Evolutionary conservation across 2,888 invertebrate genomes (phyloP).

Genomic region (Acleris holmiana): DNA sequence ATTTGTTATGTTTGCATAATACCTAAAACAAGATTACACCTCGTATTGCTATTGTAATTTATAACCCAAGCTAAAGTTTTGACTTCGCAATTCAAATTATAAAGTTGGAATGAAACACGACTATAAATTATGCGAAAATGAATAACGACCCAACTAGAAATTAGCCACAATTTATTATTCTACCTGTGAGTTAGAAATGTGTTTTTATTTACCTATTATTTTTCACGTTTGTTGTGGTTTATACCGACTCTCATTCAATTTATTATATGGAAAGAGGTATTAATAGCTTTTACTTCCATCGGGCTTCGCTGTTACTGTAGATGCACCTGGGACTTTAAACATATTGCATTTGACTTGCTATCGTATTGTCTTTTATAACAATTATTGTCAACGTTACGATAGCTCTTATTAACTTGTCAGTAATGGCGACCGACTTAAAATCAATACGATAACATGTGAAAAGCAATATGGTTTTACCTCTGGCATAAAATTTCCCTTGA

Average conservation of each 20-base stretch:
- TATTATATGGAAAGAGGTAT: no score
- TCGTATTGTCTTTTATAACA: no score
- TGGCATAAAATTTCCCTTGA: no score
- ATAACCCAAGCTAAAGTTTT: conserved; percentile 6
- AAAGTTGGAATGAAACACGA: conserved; percentile 25
- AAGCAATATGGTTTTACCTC: no score
- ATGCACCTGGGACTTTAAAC: no score
- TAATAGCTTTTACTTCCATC: no score
- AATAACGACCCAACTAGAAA: conserved; percentile 15
- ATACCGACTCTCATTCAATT: background rate
- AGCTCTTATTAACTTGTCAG: no score
- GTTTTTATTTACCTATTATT: conserved; percentile 11
- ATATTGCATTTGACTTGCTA: no score
- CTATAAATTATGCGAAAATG: conserved; percentile 17
- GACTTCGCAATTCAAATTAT: conserved; percentile 19
- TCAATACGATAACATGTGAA: no score
- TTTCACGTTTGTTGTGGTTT: background rate
- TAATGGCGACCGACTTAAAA: no score
- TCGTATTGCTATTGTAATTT: background rate
- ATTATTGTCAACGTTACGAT: no score
- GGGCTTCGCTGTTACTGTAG: no score
- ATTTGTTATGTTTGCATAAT: background rate
- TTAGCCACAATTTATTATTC: conserved; percentile 25
- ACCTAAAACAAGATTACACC: background rate
- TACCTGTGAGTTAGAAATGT: conserved; percentile 10